Base-by-base conservation (phyloP, 2,113 vertebrate genomes). In the Vombatus ursinus region DNA sequence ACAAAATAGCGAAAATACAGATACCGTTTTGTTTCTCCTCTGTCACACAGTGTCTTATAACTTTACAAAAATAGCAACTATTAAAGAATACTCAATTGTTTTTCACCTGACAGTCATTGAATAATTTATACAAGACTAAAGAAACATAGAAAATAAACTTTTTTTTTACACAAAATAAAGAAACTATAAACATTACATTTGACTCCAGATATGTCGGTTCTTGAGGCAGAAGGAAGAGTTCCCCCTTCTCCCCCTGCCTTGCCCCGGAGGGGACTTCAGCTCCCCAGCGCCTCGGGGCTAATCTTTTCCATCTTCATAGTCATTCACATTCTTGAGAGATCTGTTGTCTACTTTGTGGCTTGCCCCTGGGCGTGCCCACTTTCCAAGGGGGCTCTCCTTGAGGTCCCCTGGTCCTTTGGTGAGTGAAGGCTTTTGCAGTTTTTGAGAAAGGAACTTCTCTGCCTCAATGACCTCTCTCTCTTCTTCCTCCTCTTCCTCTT, bases 261-360 rank as follows among this genome's bases (percentile, higher is more conserved):
- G 95, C 97, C 94, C 97, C 90, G 7, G 0, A 89, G 90, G 89
- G 95, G 68, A 24, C 54, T 77, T 1, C 5, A 90, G 90, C 28
- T 24, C 92, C 44, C 95, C 44, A 0, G 95, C 98, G 95, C 98
- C 90, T 98, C 96, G 0, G 98, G 98, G 91, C 99, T 99, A 98
- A 98, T 99, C 99, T 98, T 98, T 99, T 97, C 98, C 96, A 94
- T 98, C 96, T 98, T 98, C 95, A 98, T 95, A 97, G 98, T 98
- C 98, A 91, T 98, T 99, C 98, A 98, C 97, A 98, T 99, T 99
- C 99, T 99, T 99, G 96, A 98, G 98, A 52, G 98, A 99, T 22
- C 99, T 99, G 99, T 99, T 99, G 99, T 99, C 99, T 98, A 99
- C 99, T 97, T 99, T 99, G 98, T 99, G 98, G 98, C 98, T 98